Percentiles rank a stretch among this genome's conserved stretches.
These are phyloP conservation scores for Icerya purchasi DNA, from an alignment of 2,888 invertebrate species.

Conservation along the genomic window DNA sequence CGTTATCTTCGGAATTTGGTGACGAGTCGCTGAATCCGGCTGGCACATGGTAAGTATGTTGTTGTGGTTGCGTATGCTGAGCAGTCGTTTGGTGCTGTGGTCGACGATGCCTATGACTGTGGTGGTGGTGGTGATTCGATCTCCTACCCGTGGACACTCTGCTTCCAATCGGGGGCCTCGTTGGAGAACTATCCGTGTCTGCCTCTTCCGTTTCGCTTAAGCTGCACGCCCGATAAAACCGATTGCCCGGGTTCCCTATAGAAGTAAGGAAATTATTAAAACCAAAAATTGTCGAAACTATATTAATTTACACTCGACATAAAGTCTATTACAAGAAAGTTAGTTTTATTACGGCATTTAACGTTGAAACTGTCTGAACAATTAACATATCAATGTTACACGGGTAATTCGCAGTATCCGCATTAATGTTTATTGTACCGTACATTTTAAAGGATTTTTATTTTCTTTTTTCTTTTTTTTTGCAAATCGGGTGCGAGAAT, in stretches of 20 bases:
- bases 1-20: conserved; percentile 38
- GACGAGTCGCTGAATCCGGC: conserved; percentile 11
- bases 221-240: conserved; percentile 13
- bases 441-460: too few species aligned
- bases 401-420: too few species aligned
- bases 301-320: too few species aligned
- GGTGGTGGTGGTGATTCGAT: not conserved
- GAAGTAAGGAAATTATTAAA: too few species aligned
- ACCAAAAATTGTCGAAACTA: too few species aligned
- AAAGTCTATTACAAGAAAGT: too few species aligned
- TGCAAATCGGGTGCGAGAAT: too few species aligned
- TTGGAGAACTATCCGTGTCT: conserved; percentile 13
- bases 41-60: conserved; percentile 10
- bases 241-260: conserved; percentile 11
- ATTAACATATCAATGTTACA: too few species aligned
- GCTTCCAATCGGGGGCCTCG: conserved; percentile 1
- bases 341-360: too few species aligned
- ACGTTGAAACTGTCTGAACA: too few species aligned
- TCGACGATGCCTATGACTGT: conserved; percentile 7
- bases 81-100: not conserved
- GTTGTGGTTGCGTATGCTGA: not conserved
- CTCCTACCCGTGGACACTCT: not conserved
- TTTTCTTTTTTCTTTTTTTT: too few species aligned
- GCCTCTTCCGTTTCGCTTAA: conserved; percentile 11
- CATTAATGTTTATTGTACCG: too few species aligned